Base-by-base conservation (phyloP, 2,113 vertebrate genomes). In the Anguilla japonica region DNA sequence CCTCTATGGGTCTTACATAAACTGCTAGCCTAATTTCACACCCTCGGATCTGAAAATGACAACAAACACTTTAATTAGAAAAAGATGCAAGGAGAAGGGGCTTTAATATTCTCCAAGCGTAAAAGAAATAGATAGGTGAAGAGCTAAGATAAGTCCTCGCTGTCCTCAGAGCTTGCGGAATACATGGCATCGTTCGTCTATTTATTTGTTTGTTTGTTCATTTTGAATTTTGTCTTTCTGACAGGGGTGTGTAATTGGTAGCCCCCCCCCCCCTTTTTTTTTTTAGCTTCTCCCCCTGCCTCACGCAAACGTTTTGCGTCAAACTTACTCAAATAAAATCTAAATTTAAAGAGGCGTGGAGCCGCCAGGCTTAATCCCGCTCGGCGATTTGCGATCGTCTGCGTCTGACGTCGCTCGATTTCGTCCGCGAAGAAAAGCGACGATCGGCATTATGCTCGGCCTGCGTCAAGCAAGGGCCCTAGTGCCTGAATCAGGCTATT, bases 21-120 rank as follows among this genome's bases (percentile, higher is more conserved):
- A 95, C 93, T 91, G 92, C 93, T 97, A 93, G 93, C 95, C 96
- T 96, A 96, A 97, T 98, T 98, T 98, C 95, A 97, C 94, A 97
- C 95, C 95, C 50, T 89, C 50, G 92, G 93, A 94, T 94, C 91
- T 96, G 92, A 95, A 96, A 96, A 96, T 92, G 95, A 95, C 93
- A 97, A 95, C 94, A 96, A 94, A 95, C 93, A 94, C 95, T 96
- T 97, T 96, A 96, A 97, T 97, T 97, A 97, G 94, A 96, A 96
- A 9, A 91, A 88, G 90, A 89, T 92, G 93, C 93, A 89, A 96
- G 87, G 85, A 88, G 89, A 88, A 93, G 93, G 92, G 90, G 95
- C 92, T 93, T 92, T 94, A 95, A 94, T 92, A 87, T 94, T 95
- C 86, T 93, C 85, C 92, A 91, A 91, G 93, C 91, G 89, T 93